Evolutionary conservation across 1,140 invertebrate species (phyloP), one percentile per base, ranked within the genome.

Genomic region (Macrocentrus cingulum): DNA sequence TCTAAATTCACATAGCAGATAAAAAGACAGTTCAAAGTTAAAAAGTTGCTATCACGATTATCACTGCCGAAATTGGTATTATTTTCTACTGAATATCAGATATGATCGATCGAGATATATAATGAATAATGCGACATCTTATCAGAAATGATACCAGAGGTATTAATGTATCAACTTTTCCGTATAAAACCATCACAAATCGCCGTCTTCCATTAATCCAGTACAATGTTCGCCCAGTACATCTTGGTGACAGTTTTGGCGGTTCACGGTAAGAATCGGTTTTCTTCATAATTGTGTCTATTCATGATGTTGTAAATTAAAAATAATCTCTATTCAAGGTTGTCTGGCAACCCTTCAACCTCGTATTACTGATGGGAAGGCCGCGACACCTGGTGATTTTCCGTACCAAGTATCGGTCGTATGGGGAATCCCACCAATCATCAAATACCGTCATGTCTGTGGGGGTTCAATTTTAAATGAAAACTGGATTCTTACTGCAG

Each of bases 401-500:
- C 77, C 79, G 6, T 78, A 73, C 58, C 75, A 79, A 39, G 72
- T 76, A 13, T 72, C 75, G 15, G 9, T 74, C 1, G 56, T 50
- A 25, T 68, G 62, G 59, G 66, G 56, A 49, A 7, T 67, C 0
- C 66, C 66, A 50, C 67, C 69, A 2, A 0, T 70, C 0, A 2
- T 54, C 0, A 11, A 44, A 5, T 59, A 39, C 15, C 63, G 51
- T 4, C 81, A 82, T 53, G 60, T 69, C 9, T 85, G 84, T 58
- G 84, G 83, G 29, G 84, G 81, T 5, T 78, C 81, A 2, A 76
- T 85, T 51, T 49, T 85, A 20, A 70, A 57, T 11, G 61, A 71
- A 2, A 46, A 67, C 1, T 82, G 71, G 65, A 58, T 84, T 32
- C 41, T 85, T 2, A 81, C 81, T 2, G 82, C 83, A 45, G 83